Evolutionary conservation across 2,888 invertebrate genomes (phyloP), one percentile per base, ranked within the genome.

Genomic region (Cryptus viduatorius): DNA sequence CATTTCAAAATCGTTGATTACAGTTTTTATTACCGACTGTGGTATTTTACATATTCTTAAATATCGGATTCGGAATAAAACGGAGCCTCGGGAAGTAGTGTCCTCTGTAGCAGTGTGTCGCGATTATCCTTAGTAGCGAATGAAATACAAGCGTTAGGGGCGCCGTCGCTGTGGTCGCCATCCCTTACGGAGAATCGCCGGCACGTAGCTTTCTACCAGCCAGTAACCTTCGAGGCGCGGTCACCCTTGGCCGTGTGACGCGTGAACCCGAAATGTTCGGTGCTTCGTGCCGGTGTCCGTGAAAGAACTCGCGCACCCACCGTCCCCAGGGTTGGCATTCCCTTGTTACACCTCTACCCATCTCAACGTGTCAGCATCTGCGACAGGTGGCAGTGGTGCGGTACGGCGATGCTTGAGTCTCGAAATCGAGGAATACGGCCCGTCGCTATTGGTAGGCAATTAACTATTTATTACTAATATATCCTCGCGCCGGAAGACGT

Each of bases 161-260:
- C 65, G 84, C 78, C 78, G 84, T 64, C 59, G 75, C 65, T 7
- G 29, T 64, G 19, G 73, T 68, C 64, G 61, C 75, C 69, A 64
- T 37, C 73, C 65, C 78, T 59, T 64, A 48, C 37, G 68, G 68
- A 65, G 79, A 61, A 64, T 68, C 37, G 24, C 24, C 24, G 64
- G 53, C 64, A 65, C 72, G 71, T 71, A 10, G 53, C 61, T 67
- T 79, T 75, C 42, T 59, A 61, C 46, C 46, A 81, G 48, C 37
- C 79, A 84, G 84, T 86, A 84, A 86, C 84, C 78, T 71, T 79
- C 84, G 81, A 84, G 86, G 79, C 83, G 81, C 85, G 83, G 71
- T 64, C 81, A 82, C 68, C 81, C 76, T 86, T 84, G 86, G 84
- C 80, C 80, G 78, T 67, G 73, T 59, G 31, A 42, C 19, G 29